A percentile compares a stretch with the other conserved stretches of the same genome.
These are phyloP conservation scores for Myopa testacea DNA, from an alignment of 2,888 invertebrate species.

Conservation along the genomic window DNA sequence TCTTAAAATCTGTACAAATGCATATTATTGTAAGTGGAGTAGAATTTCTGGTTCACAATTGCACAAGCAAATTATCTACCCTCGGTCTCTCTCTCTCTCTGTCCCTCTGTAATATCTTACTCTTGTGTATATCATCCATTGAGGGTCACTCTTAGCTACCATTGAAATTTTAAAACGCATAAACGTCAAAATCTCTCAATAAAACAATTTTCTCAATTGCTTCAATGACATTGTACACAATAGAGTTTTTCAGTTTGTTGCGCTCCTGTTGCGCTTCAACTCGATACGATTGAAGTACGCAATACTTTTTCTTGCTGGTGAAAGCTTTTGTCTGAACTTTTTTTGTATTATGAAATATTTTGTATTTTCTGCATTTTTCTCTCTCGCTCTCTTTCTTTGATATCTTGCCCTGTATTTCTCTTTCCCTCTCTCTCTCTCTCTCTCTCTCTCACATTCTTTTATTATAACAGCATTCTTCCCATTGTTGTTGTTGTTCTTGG, in stretches of 20 bases:
- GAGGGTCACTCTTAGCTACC: slow-evolving; percentile 10
- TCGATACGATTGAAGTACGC: not conserved
- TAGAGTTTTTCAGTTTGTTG: slow-evolving; percentile 24
- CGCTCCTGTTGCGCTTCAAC: not conserved
- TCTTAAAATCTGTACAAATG: too few relatives aligned
- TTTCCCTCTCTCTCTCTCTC: not conserved
- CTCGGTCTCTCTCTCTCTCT: not conserved
- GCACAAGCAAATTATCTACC: too few relatives aligned
- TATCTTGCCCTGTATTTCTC: not conserved
- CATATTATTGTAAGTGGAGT: too few relatives aligned
- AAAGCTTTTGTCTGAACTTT: slow-evolving; percentile 11
- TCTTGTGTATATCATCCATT: not conserved
- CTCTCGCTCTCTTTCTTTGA: not conserved
- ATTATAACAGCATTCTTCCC: not conserved
- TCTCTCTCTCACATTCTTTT: not conserved
- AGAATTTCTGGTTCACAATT: too few relatives aligned
- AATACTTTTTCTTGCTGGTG: not conserved
- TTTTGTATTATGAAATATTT: not conserved
- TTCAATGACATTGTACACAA: slow-evolving; percentile 54
- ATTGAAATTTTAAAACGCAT: slow-evolving; percentile 40
- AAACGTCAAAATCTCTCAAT: slow-evolving; percentile 58
- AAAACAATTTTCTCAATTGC: slow-evolving; percentile 64
- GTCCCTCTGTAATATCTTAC: slow-evolving; percentile 6
- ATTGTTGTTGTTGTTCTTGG: slow-evolving; percentile 4
- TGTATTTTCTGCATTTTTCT: not conserved